phyloP scores from a whole-genome alignment of 2,888 invertebrate species.

The Melieria picta region DNA sequence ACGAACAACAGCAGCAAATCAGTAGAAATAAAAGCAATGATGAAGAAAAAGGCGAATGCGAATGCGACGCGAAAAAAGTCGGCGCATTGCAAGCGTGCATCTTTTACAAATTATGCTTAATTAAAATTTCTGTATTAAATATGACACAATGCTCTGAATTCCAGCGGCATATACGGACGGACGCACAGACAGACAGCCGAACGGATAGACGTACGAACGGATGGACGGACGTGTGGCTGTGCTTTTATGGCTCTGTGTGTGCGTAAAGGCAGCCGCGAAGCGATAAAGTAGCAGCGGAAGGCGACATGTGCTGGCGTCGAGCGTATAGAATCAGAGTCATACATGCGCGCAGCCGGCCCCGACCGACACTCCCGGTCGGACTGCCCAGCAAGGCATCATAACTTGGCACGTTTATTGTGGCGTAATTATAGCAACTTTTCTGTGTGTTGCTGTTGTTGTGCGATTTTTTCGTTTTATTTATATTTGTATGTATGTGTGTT shows the following conservation, averaged over 20 bases:
- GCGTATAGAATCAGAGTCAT: no score
- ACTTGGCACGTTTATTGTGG: slow-evolving; percentile 6
- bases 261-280: no score
- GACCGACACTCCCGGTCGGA: no score
- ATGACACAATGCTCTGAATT: slow-evolving; percentile 67
- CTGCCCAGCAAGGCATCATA: no score
- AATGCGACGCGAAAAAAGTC: slow-evolving; percentile 1
- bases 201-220: not conserved
- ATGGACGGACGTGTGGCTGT: not conserved
- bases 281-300: no score
- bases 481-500: slow-evolving; percentile 8
- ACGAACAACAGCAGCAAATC: not conserved
- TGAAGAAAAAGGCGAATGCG: not conserved
- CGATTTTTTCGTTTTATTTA: slow-evolving; percentile 20
- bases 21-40: not conserved
- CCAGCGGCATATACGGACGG: slow-evolving; percentile 39
- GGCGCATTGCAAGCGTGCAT: slow-evolving; percentile 50
- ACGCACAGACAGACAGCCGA: not conserved
- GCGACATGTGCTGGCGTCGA: no score
- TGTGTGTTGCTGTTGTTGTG: slow-evolving; percentile 1
- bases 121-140: slow-evolving; percentile 67
- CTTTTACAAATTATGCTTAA: slow-evolving; percentile 66
- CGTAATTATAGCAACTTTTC: slow-evolving; percentile 24
- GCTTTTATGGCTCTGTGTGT: no score
- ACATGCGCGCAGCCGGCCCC: no score